These are phyloP conservation scores for Leguminivora glycinivorella DNA, from an alignment of 1,140 invertebrate species.

Conservation along the genomic window DNA sequence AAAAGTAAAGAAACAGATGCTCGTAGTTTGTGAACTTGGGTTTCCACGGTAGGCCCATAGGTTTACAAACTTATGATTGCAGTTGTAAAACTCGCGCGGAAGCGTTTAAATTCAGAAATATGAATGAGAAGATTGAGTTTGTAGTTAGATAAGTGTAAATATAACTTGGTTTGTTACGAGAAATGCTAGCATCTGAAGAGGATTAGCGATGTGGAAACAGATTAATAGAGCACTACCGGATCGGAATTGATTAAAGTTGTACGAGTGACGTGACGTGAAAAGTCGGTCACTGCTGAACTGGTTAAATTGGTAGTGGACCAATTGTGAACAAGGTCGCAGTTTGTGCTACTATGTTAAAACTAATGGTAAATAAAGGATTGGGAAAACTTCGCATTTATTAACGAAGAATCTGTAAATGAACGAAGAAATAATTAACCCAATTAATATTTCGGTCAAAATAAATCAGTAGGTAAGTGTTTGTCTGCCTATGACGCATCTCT, in stretches of 20 bases:
- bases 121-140: background rate
- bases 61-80: constrained; percentile 29
- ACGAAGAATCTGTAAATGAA: too few species aligned
- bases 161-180: constrained; percentile 26
- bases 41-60: background rate
- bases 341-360: too few species aligned
- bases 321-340: background rate
- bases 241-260: constrained; percentile 34
- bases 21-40: too few species aligned
- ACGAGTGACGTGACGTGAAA: constrained; percentile 9
- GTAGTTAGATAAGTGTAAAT: constrained; percentile 11
- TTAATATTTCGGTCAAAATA: too few species aligned
- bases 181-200: constrained; percentile 42
- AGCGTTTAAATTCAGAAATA: constrained; percentile 2
- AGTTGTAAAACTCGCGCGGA: background rate
- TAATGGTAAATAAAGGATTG: too few species aligned
- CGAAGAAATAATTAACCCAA: too few species aligned
- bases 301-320: background rate
- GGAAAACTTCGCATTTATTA: too few species aligned
- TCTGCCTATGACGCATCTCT: too few species aligned
- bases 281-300: background rate
- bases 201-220: constrained; percentile 48
- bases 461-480: too few species aligned
- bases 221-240: constrained; percentile 37
- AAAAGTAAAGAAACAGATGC: too few species aligned